Evolutionary conservation across 2,113 vertebrate genomes (phyloP).

Genomic region (Archilochus colubris): DNA sequence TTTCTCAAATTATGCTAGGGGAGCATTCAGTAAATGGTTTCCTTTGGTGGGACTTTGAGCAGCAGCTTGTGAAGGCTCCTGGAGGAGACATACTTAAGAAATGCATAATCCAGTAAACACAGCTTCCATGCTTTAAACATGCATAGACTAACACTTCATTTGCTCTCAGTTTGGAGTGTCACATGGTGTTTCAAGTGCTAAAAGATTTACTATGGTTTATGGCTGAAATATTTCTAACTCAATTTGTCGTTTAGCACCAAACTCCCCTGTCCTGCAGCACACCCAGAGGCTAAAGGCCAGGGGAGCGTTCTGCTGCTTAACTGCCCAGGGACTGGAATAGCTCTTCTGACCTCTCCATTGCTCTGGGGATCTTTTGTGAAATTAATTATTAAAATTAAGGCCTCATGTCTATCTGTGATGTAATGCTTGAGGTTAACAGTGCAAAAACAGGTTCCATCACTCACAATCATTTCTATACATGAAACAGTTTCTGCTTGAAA

Average conservation of each 20-base stretch:
- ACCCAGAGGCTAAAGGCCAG: slow-evolving; percentile 72
- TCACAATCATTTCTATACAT: neutral
- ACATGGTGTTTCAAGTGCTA: slow-evolving; percentile 62
- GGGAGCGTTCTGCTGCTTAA: slow-evolving; percentile 36
- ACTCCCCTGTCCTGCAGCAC: slow-evolving; percentile 70
- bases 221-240: slow-evolving; percentile 77
- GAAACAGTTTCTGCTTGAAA: neutral
- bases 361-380: slow-evolving; percentile 31
- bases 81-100: slow-evolving; percentile 9
- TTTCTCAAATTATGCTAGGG: neutral
- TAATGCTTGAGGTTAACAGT: neutral
- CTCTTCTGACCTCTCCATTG: slow-evolving; percentile 19
- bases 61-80: neutral
- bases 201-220: slow-evolving; percentile 80
- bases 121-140: slow-evolving; percentile 32
- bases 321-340: slow-evolving; percentile 44
- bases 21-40: neutral
- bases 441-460: neutral
- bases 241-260: slow-evolving; percentile 80
- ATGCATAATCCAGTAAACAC: slow-evolving; percentile 43
- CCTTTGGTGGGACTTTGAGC: neutral
- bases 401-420: neutral
- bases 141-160: slow-evolving; percentile 63
- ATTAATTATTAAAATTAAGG: slow-evolving; percentile 44
- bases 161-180: slow-evolving; percentile 57